phyloP scores from a whole-genome alignment of 2,113 vertebrate genomes.

The Lamprotornis superbus region DNA sequence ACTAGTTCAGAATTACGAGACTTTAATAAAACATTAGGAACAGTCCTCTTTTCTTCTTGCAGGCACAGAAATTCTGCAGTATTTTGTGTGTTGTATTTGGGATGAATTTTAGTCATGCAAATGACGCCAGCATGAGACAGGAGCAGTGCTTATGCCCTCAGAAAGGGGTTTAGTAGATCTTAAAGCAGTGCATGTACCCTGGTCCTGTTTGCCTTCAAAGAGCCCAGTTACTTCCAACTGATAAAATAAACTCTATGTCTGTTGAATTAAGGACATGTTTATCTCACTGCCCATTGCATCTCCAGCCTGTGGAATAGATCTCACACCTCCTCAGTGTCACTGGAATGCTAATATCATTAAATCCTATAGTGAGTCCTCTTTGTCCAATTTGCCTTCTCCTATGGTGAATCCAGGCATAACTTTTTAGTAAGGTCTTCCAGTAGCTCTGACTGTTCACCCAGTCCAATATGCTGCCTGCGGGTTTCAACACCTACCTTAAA shows the following conservation, averaged over 20 bases:
- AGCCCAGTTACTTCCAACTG: background rate
- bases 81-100: constrained; percentile 29
- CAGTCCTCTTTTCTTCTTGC: background rate
- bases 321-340: background rate
- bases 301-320: background rate
- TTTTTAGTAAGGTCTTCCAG: background rate
- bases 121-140: background rate
- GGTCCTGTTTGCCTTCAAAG: background rate
- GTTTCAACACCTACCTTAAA: background rate
- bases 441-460: background rate
- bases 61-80: background rate
- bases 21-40: constrained; percentile 55
- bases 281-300: background rate
- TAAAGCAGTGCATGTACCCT: background rate
- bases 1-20: constrained; percentile 28
- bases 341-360: background rate
- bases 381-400: background rate
- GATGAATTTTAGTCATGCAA: background rate
- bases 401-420: background rate
- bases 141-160: background rate
- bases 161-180: background rate
- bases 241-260: background rate
- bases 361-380: background rate
- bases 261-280: background rate
- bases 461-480: background rate